Evolutionary conservation across 1,140 invertebrate species (phyloP).

Genomic region (Polyergus mexicanus): DNA sequence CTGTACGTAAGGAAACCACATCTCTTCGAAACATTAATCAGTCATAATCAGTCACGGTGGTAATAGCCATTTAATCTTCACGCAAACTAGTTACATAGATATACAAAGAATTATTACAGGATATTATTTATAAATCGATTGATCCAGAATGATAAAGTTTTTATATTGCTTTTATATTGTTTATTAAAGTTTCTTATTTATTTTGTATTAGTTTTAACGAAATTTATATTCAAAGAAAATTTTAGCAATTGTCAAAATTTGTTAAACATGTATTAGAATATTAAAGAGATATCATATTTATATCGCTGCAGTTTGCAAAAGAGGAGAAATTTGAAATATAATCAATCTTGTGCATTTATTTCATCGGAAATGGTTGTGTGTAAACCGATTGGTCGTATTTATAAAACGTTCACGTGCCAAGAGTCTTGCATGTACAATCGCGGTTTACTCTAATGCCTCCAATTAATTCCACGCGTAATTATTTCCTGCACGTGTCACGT

Average conservation of each 20-base stretch:
- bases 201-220: background rate
- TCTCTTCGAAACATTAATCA: background rate
- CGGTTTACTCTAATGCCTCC: background rate
- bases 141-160: background rate
- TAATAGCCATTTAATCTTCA: constrained; percentile 17
- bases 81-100: background rate
- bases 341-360: background rate
- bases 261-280: background rate
- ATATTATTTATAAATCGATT: constrained; percentile 2
- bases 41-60: background rate
- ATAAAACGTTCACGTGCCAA: background rate
- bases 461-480: constrained; percentile 26
- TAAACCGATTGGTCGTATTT: background rate
- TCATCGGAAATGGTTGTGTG: background rate
- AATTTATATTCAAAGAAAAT: constrained; percentile 15
- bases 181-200: background rate
- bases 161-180: background rate
- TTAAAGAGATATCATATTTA: background rate
- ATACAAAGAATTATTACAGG: background rate
- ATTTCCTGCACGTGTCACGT: background rate
- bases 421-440: constrained; percentile 4
- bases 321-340: no score
- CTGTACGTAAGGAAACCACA: background rate
- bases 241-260: background rate
- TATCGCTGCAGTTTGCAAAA: no score